Evolutionary conservation across 2,888 invertebrate species (phyloP).

Genomic region (Callimorpha dominula): DNA sequence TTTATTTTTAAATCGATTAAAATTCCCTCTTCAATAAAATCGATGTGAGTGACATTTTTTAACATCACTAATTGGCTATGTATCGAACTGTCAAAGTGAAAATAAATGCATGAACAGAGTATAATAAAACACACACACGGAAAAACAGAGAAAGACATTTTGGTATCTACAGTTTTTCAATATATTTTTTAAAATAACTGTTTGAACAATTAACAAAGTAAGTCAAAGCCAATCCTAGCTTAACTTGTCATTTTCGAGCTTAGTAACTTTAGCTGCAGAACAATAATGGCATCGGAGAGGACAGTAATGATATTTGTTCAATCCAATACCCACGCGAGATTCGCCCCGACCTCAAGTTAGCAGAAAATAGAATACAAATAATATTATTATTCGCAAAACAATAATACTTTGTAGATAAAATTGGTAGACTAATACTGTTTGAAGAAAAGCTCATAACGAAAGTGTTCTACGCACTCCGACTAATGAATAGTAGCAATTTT

Average conservation of each 20-base stretch:
- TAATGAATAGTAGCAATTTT: slow-evolving; percentile 14
- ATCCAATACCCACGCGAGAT: slow-evolving; percentile 6
- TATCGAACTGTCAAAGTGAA: too few relatives aligned
- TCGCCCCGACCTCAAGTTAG: neutral
- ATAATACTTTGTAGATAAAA: slow-evolving; percentile 3
- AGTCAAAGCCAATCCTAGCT: neutral
- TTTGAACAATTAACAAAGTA: neutral
- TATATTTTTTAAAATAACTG: neutral
- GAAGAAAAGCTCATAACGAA: neutral
- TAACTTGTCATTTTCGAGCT: slow-evolving; percentile 5
- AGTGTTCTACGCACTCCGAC: slow-evolving; percentile 17
- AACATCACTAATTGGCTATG: too few relatives aligned
- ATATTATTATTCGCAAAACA: neutral
- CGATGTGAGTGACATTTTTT: too few relatives aligned
- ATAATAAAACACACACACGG: too few relatives aligned
- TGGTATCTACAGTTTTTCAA: too few relatives aligned
- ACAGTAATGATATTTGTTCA: slow-evolving; percentile 21
- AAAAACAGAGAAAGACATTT: too few relatives aligned
- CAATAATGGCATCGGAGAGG: slow-evolving; percentile 19
- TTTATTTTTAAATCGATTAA: too few relatives aligned
- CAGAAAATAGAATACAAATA: slow-evolving; percentile 11
- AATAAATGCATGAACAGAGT: too few relatives aligned
- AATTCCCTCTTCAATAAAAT: too few relatives aligned
- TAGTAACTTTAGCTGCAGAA: slow-evolving; percentile 11
- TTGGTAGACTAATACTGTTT: too few relatives aligned